Percentiles rank a stretch among this genome's conserved stretches.
Conservation (phyloP, 2,113 vertebrate species). For the Zootoca vivipara region DNA sequence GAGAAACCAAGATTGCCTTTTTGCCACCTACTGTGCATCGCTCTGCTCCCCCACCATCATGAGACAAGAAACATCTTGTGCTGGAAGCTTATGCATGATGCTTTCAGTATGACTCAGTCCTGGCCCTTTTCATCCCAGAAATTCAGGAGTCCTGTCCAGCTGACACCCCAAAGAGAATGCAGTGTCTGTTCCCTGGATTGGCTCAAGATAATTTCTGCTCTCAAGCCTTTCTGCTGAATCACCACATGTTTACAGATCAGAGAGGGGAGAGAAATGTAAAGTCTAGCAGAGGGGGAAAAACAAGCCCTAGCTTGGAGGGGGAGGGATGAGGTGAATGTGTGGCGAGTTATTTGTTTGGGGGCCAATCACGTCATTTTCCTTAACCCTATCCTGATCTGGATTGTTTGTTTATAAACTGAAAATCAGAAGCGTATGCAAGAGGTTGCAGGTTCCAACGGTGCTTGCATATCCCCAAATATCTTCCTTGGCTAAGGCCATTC, state of each 20-base stretch:
- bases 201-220: slow-evolving; percentile 54
- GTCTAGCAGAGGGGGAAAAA: background rate
- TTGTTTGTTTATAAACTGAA: background rate
- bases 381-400: background rate
- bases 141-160: background rate
- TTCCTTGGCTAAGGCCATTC: background rate
- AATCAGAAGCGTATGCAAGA: background rate
- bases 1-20: background rate
- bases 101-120: slow-evolving; percentile 61
- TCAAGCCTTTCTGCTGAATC: slow-evolving; percentile 62
- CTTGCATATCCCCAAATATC: background rate
- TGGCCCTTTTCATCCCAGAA: background rate
- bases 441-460: background rate
- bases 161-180: slow-evolving; percentile 37
- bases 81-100: slow-evolving; percentile 7
- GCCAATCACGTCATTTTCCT: background rate
- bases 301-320: background rate
- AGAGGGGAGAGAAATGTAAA: background rate
- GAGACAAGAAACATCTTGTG: slow-evolving; percentile 52
- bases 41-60: background rate
- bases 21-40: background rate
- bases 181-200: slow-evolving; percentile 48
- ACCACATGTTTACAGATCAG: slow-evolving; percentile 60
- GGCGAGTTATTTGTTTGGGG: background rate
- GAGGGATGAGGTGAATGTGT: too few relatives aligned